Evolutionary conservation across 1,140 invertebrate species (phyloP), one percentile per base, ranked within the genome.

Genomic region (Ceratitis capitata): DNA sequence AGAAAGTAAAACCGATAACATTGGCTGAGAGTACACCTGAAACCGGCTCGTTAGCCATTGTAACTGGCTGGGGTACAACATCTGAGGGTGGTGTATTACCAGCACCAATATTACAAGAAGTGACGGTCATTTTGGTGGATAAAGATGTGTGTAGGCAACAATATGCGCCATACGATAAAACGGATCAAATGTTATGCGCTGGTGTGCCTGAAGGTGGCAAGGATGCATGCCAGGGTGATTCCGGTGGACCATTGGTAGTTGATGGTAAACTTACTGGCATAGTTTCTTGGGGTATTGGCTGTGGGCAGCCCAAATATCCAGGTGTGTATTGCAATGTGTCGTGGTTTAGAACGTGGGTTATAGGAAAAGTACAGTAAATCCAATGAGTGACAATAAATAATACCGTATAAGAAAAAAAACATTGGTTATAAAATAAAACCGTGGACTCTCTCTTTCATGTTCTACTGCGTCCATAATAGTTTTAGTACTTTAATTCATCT

Each of bases 231-330:
- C 87, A 92, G 86, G 91, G 88, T 26, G 89, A 91, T 74, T 88
- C 87, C 53, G 89, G 89, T 56, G 89, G 89, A 1, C 89, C 89
- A 39, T 56, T 91, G 14, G 86, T 88, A 3, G 86, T 87, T 35
- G 78, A 86, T 56, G 87, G 86, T 16, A 23, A 45, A 23, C 87
- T 92, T 45, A 86, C 89, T 58, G 93, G 93, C n/a, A 88, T 93
- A 42, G 93, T 93, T 9, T 93, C 92, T 9, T 93, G 93, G 89
- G 93, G 92, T 12, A 35, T 84, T 61, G 88, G 88, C 29, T 95
- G 94, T 87, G 94, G 89, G 4, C 86, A 89, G 39, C 88, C 92
- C 0, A 89, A 88, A 9, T 90, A 89, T 85, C 93, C 94, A 2
- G 93, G 93, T n/a, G 92, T 94, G 29, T 94, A 94, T 51, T 49